A percentile compares a stretch with the other conserved stretches of the same genome.
These are phyloP conservation scores for Forbesichthys agassizii DNA, from an alignment of 2,113 vertebrate genomes.

Conservation along the genomic window DNA sequence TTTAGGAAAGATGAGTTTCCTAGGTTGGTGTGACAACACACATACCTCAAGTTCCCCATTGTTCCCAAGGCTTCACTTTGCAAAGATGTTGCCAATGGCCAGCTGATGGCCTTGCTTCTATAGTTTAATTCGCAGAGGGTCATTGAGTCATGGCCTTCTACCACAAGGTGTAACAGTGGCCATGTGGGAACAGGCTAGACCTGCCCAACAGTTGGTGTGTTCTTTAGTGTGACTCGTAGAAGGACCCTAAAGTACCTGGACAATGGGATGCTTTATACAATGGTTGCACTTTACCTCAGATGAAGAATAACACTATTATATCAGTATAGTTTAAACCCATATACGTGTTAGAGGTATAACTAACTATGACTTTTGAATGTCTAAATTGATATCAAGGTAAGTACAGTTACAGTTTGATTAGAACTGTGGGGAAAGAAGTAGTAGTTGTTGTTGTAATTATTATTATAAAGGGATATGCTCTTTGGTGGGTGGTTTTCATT, in stretches of 20 bases:
- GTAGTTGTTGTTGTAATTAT: no score
- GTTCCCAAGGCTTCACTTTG: neutral
- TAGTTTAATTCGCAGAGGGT: neutral
- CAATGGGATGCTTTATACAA: no score
- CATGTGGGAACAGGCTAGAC: neutral
- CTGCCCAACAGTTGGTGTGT: neutral
- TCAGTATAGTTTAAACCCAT: conserved; percentile 27
- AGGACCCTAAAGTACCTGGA: neutral
- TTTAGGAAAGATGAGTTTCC: no score
- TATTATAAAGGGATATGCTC: no score
- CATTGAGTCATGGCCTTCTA: neutral
- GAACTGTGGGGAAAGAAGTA: no score
- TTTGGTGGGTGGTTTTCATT: no score
- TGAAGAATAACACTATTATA: conserved; percentile 24
- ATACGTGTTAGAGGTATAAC: conserved; percentile 31
- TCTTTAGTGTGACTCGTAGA: neutral
- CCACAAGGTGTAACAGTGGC: neutral
- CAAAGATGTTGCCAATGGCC: neutral
- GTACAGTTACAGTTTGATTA: no score
- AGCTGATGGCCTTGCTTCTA: neutral
- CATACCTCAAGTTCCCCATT: neutral
- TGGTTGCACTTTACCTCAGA: conserved; percentile 35
- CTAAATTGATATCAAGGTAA: conserved; percentile 8
- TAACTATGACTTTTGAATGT: conserved; percentile 33
- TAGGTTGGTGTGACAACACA: no score